A percentile compares a stretch with the other conserved stretches of the same genome.
phyloP scores from a whole-genome alignment of 2,113 vertebrate species.

The Cephalopterus ornatus region DNA sequence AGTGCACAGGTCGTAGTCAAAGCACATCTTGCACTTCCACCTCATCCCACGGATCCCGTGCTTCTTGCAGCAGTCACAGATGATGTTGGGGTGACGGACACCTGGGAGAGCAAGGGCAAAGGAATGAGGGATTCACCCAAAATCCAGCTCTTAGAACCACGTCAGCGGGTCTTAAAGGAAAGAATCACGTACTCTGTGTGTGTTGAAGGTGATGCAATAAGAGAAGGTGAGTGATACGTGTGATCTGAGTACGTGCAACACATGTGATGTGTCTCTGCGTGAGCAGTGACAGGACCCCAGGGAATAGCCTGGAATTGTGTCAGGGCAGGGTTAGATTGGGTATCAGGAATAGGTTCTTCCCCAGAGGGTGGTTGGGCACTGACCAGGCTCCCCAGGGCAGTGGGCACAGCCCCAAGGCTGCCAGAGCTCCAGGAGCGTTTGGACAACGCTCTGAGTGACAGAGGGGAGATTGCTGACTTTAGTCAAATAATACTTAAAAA shows the following conservation, averaged over 20 bases:
- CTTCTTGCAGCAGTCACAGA: constrained; percentile 98
- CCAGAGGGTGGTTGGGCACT: too few species aligned
- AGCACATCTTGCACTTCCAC: constrained; percentile 97
- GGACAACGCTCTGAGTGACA: too few species aligned
- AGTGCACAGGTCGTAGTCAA: constrained; percentile 95
- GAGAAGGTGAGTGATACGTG: accelerated
- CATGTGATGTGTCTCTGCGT: background rate
- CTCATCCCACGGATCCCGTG: constrained; percentile 96
- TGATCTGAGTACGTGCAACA: background rate
- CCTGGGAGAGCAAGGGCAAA: constrained; percentile 66
- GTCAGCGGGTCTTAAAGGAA: background rate
- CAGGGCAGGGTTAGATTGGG: too few species aligned
- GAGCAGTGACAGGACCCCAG: too few species aligned
- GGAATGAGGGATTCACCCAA: background rate
- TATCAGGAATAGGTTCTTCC: too few species aligned
- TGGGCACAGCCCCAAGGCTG: too few species aligned
- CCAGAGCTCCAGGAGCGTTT: too few species aligned
- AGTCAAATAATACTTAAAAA: background rate
- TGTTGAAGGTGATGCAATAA: background rate
- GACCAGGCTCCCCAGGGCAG: too few species aligned
- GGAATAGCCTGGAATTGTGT: too few species aligned
- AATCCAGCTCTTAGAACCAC: background rate
- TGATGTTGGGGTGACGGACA: constrained; percentile 96
- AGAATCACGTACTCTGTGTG: accelerated
- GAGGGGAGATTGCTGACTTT: background rate